These are phyloP conservation scores for Catostomus latipinnis DNA, from an alignment of 2,797 vertebrate genomes.

Conservation along the genomic window DNA sequence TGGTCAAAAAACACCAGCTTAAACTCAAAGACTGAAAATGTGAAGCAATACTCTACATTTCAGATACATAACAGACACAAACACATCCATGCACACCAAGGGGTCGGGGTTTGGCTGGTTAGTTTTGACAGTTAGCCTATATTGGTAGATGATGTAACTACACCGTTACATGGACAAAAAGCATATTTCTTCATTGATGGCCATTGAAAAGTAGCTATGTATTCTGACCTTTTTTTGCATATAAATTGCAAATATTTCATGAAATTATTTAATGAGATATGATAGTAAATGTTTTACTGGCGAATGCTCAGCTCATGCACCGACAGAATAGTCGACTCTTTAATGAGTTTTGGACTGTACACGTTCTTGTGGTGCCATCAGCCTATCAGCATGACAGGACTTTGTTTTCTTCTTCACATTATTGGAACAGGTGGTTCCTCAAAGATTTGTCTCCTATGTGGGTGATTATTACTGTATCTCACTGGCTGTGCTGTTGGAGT, in stretches of 20 bases:
- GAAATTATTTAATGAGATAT: too few relatives aligned
- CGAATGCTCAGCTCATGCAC: not conserved
- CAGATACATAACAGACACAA: not conserved
- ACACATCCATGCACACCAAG: not conserved
- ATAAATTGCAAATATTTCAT: not conserved
- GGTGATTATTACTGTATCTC: not conserved
- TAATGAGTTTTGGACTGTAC: not conserved
- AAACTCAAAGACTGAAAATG: not conserved
- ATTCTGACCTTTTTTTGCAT: not conserved
- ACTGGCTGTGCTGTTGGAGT: not conserved
- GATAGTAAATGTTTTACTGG: too few relatives aligned
- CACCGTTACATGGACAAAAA: not conserved
- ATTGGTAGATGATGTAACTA: not conserved
- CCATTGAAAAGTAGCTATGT: too few relatives aligned
- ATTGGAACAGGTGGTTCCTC: too few relatives aligned
- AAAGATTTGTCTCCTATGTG: too few relatives aligned
- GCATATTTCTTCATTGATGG: too few relatives aligned
- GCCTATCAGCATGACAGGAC: not conserved
- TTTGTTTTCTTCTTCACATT: too few relatives aligned
- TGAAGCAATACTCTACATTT: not conserved
- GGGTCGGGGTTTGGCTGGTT: not conserved
- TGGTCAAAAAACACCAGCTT: not conserved
- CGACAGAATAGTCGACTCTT: not conserved
- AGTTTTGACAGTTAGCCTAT: not conserved
- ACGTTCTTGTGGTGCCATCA: not conserved